Evolutionary conservation across 1,140 invertebrate genomes (phyloP), one percentile per base, ranked within the genome.

Genomic region (Solen grandis): DNA sequence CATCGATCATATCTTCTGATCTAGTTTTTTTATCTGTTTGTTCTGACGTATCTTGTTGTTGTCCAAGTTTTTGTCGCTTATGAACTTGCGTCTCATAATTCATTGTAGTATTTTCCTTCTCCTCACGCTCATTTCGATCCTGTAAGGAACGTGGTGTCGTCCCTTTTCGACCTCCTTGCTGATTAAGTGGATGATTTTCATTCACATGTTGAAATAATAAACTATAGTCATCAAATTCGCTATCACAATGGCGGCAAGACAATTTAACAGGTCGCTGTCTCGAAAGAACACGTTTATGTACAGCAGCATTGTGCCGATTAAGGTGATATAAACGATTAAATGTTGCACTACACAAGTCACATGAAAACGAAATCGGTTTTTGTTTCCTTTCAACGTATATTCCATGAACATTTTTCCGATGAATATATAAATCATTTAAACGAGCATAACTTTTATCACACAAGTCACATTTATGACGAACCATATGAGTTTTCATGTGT

Each of bases 131-230:
- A n/a, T n/a, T n/a, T n/a, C n/a, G n/a, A n/a, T n/a, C n/a, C n/a
- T 50, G 3, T 36, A 27, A 27, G 36, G 19, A 3, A 55, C 27
- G 25, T 5, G 50, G 14, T 31, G 52, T 31, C 57, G 10, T 25
- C 46, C 4, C 68, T 35, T 14, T 33, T 36, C 46, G 46, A 8
- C 68, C 68, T 54, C 68, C 68, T 70, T 55, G 68, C 57, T 70
- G 50, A 70, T 70, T 55, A n/a, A 70, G 36, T 5, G 68, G 68
- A 33, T 70, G 68, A 36, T 55, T 55, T 57, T 70, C 27, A 55
- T 16, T 70, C 14, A 70, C 50, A 55, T 70, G 50, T 27, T 55
- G 68, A 70, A 70, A 70, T 35, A 70, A 70, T 14, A 14, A 19
- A 14, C 2, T 2, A 55, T 70, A 70, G 2, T 70, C 33, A 14